Evolutionary conservation across 2,113 vertebrate genomes (phyloP).

Genomic region (Rhadina sibilatrix): DNA sequence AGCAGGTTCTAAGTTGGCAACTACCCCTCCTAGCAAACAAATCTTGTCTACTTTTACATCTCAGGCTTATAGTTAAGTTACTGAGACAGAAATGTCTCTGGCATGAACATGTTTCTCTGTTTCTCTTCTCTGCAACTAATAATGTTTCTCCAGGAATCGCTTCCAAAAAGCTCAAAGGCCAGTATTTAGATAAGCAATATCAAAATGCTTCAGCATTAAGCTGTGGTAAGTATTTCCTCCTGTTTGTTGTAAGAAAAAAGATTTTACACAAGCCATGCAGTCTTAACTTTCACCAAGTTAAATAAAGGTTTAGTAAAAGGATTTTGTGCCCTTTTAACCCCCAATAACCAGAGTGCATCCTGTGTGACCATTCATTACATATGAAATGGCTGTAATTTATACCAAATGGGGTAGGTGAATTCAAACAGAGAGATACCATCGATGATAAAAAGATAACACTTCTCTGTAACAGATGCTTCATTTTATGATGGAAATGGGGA

Average conservation of each 20-base stretch:
- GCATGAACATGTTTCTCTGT: background rate
- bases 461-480: slow-evolving; percentile 80
- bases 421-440: slow-evolving; percentile 68
- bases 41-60: slow-evolving; percentile 32
- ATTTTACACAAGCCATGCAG: background rate
- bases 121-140: slow-evolving; percentile 46
- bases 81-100: slow-evolving; percentile 45
- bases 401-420: slow-evolving; percentile 75
- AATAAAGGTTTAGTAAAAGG: slow-evolving; percentile 58
- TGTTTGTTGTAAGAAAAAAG: slow-evolving; percentile 37
- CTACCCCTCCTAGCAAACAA: background rate
- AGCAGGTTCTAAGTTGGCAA: slow-evolving; percentile 45
- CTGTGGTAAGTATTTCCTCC: slow-evolving; percentile 29
- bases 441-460: slow-evolving; percentile 69
- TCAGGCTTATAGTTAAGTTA: slow-evolving; percentile 36
- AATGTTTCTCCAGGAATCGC: slow-evolving; percentile 1
- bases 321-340: slow-evolving; percentile 59
- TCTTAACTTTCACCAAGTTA: slow-evolving; percentile 58
- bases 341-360: slow-evolving; percentile 54
- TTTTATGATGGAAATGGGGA: slow-evolving; percentile 77
- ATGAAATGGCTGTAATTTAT: slow-evolving; percentile 73
- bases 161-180: slow-evolving; percentile 36
- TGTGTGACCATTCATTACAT: slow-evolving; percentile 71
- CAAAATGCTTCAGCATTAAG: slow-evolving; percentile 41
- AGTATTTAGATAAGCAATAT: slow-evolving; percentile 60